Percentiles rank a stretch among this genome's conserved stretches.
These are phyloP conservation scores for Podiceps cristatus DNA, from an alignment of 2,113 vertebrate species.

Conservation along the genomic window DNA sequence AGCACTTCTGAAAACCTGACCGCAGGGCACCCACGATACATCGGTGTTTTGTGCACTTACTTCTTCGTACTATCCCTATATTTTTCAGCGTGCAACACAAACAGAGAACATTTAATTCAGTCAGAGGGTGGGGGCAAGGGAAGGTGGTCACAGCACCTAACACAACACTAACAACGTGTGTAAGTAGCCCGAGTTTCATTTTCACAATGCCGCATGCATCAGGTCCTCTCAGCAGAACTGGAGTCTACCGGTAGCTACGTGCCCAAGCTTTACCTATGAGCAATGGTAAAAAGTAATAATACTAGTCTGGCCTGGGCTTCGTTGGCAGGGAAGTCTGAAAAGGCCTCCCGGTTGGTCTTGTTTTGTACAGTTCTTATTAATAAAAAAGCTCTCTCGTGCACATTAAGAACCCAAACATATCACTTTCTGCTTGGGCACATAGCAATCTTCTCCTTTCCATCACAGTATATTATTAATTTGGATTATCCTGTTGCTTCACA, in stretches of 20 bases:
- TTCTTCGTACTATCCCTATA: neutral
- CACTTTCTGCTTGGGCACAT: neutral
- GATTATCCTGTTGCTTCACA: slow-evolving; percentile 33
- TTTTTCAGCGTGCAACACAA: neutral
- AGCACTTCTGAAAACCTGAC: neutral
- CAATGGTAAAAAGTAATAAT: neutral
- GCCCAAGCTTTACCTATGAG: neutral
- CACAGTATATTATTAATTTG: slow-evolving; percentile 45
- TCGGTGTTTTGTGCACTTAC: neutral
- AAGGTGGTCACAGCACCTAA: neutral
- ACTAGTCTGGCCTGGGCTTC: neutral
- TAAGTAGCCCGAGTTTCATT: neutral
- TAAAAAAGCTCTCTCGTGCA: neutral
- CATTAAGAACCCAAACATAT: neutral
- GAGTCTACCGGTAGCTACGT: neutral
- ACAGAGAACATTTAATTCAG: neutral
- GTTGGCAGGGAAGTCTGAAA: neutral
- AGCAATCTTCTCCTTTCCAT: slow-evolving; percentile 36
- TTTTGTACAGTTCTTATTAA: neutral
- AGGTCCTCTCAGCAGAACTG: neutral
- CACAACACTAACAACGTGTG: neutral
- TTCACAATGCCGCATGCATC: neutral
- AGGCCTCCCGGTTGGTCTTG: neutral
- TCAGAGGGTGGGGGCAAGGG: neutral
- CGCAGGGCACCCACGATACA: neutral